Base-by-base conservation (phyloP, 1,140 invertebrate species). In the Bombyx mandarina region DNA sequence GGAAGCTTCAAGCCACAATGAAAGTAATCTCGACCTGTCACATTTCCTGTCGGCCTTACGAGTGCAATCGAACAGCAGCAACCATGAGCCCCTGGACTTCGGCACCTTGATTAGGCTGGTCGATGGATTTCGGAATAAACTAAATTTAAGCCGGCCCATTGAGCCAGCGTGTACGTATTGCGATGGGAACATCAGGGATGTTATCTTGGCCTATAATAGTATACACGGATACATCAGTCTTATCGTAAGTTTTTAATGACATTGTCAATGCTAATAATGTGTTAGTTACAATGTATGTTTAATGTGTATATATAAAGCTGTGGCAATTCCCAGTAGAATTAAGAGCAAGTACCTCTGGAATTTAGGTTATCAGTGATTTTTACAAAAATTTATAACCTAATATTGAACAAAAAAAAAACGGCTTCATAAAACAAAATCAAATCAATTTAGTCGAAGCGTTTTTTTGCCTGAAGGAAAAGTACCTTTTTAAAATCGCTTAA, bases 141-240 rank as follows among this genome's bases (percentile, higher is more conserved):
- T 84, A 1, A 86, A 86, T 55, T 54, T 84, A 46, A 84, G 74
- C 6, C 80, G 79, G 55, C 55, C 71, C 0, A 56, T 61, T 1
- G 81, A 86, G 57, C 35, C 69, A 6, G 26, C 65, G 3, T 86
- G 82, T 56, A 73, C 74, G 51, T 88, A 88, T 61, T 88, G 87
- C 50, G 79, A 77, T 5, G 85, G 87, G 5, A 76, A 62, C 51
- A 75, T 88, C 9, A 69, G 78, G 10, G 83, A 88, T 45, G 56
- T 86, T 8, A 67, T 88, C 51, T 63, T 78, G 7, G 75, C 78
- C 2, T 88, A 88, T 59, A 87, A 88, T 61, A 81, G 75, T 52
- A 77, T 88, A n/a, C 85, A 88, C 57, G 87, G 87, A 63, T 88
- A 87, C 54, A 69, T 88, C 54, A 88, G 87, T 61, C 64, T 88